Conservation (phyloP, 2,797 vertebrate species). For the Ceyx erithaca region DNA sequence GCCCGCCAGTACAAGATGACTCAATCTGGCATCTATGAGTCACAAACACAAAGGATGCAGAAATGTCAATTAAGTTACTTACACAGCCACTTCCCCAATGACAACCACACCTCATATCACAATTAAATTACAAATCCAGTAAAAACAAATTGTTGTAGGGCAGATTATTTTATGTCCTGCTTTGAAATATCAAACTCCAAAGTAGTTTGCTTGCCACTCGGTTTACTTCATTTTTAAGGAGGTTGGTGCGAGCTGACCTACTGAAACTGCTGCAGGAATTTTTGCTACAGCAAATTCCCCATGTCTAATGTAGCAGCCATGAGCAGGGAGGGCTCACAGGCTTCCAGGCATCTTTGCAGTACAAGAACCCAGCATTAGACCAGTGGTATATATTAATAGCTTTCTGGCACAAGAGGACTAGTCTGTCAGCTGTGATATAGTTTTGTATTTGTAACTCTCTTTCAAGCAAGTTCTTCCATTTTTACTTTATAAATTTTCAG, state of each 20-base stretch:
- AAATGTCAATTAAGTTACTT: conserved; percentile 55
- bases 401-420: not conserved
- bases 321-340: not conserved
- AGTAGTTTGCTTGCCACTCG: accelerated
- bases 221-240: not conserved
- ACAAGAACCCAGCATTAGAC: not conserved
- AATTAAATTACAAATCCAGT: conserved; percentile 48
- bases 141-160: not conserved
- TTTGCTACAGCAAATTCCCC: not conserved
- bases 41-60: conserved; percentile 56
- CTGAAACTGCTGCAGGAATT: not conserved
- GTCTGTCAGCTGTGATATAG: not conserved
- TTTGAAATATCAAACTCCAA: not conserved
- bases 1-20: not conserved
- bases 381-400: not conserved
- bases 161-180: not conserved
- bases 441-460: not conserved
- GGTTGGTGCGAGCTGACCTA: not conserved
- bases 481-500: not conserved
- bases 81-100: conserved; percentile 50
- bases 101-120: conserved; percentile 61
- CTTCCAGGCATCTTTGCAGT: not conserved
- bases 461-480: not conserved
- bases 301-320: not conserved
- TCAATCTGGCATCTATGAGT: conserved; percentile 40